Base-by-base conservation (phyloP, 2,113 vertebrate genomes). In the Lynx canadensis region DNA sequence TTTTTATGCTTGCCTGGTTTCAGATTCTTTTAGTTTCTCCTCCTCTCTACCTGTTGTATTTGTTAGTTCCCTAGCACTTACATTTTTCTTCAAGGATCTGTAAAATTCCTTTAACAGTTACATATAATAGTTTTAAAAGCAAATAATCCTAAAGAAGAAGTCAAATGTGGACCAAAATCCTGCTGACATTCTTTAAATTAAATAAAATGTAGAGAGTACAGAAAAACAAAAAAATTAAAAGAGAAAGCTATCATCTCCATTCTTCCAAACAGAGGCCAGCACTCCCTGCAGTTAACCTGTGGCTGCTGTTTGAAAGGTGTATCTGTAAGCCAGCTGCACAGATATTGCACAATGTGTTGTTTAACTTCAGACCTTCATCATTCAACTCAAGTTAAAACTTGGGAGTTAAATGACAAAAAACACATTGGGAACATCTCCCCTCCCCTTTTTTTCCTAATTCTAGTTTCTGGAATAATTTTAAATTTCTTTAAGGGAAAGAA, bases 391-490 rank as follows among this genome's bases (percentile, higher is more conserved):
- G 55, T 84, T 88, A 65, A 80, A 80, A 96, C 81, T 87, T 94
- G 68, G 29, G 27, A 16, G 4, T 31, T 90, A 90, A 74, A 86
- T 36, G 66, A 78, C 65, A 52, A 76, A 89, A 66, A 97, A 71
- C 41, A 63, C 27, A 74, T 11, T 33, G 45, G 25, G 38, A 92
- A 63, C 12, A 38, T 73, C 33, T 45, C 33, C 57, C 11, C 33
- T 65, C 29, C 16, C 23, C 2, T 38, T 66, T 55, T 55, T 69
- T 31, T 91, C 69, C 14, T 48, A 68, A 85, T 93, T 92, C 63
- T 74, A 60, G 33, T 86, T 96, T 89, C 73, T 94, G 21, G 45
- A 87, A 68, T 80, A 45, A 76, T 87, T 92, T 97, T 83, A 38
- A 57, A 69, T 93, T 89, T 93, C 55, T 41, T 84, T 76, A 5